Evolutionary conservation across 2,888 invertebrate genomes (phyloP), one percentile per base, ranked within the genome.

Genomic region (Meghimatium bilineatum): DNA sequence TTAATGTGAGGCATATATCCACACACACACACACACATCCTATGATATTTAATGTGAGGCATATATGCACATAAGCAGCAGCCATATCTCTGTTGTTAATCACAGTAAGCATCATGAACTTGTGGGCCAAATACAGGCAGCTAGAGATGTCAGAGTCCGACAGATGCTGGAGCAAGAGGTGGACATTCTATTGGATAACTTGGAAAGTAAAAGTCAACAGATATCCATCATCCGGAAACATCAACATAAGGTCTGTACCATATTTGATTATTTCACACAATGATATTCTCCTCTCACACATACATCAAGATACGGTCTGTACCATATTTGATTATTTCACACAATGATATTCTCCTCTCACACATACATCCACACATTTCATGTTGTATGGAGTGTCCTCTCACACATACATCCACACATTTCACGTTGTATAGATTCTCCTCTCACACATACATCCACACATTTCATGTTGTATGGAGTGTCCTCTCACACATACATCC

Each of bases 171-270:
- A 93, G 86, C 82, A 91, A 72, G 92, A 93, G 79, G 82, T 92
- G 36, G 93, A 93, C 80, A 81, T 85, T 10, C 83, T 93, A 5
- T 92, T 93, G n/a, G 82, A 87, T 10, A 86, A 89, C 49, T 93
- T 93, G 92, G 92, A 93, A 85, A 89, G 88, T 29, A 93, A 93
- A 86, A 91, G 92, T 81, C 89, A 90, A 80, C 93, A 93, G 87
- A 93, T 93, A 56, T 90, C 91, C 14, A 90, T 89, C 86, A 90
- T 93, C n/a, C 88, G 92, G 66, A 89, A 88, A 85, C 91, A 93
- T 83, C 91, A 91, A 85, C 88, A 89, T 75, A 90, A 90, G 87
- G 92, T 91, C 83, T 76, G 78, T 32, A 32, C 36, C 26, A n/a
- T 38, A 38, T 36, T 71, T 71, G 2, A 10, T 67, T 34, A 34